These are phyloP conservation scores for Oreocharis arfaki DNA, from an alignment of 2,113 vertebrate species.

Conservation along the genomic window DNA sequence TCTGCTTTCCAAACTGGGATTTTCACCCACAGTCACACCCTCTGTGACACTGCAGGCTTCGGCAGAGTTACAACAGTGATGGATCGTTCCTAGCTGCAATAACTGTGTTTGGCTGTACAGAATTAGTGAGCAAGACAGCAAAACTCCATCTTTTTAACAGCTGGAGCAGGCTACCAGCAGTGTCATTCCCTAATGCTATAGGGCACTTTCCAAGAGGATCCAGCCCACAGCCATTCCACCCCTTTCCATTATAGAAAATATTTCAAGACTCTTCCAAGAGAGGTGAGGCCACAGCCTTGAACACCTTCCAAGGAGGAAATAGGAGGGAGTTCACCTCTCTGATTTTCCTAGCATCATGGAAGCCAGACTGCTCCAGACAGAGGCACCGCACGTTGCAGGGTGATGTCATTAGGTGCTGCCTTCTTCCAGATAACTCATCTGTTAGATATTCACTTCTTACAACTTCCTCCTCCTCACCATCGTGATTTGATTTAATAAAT, in stretches of 20 bases:
- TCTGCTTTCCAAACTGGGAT: not conserved
- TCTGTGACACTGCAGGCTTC: not conserved
- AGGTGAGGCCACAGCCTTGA: constrained; percentile 50
- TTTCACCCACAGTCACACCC: not conserved
- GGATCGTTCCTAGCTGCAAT: not conserved
- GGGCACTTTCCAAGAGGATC: not conserved
- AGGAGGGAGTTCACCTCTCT: constrained; percentile 28
- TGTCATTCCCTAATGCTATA: not conserved
- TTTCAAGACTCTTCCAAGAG: constrained; percentile 37
- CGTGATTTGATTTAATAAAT: not conserved
- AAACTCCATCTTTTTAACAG: not conserved
- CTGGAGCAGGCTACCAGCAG: not conserved
- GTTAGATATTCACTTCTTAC: constrained; percentile 12
- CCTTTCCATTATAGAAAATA: not conserved
- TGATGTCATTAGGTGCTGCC: constrained; percentile 32
- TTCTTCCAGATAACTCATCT: constrained; percentile 48
- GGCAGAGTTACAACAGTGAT: not conserved
- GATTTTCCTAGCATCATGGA: constrained; percentile 8
- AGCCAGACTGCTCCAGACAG: constrained; percentile 45
- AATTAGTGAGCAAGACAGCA: not conserved
- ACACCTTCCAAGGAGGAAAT: constrained; percentile 52
- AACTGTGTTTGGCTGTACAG: not conserved
- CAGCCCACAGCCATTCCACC: not conserved
- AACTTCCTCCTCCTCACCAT: not conserved
- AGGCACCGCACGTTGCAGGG: not conserved